These are phyloP conservation scores for Atlantisia rogersi DNA, from an alignment of 2,113 vertebrate species.

Conservation along the genomic window DNA sequence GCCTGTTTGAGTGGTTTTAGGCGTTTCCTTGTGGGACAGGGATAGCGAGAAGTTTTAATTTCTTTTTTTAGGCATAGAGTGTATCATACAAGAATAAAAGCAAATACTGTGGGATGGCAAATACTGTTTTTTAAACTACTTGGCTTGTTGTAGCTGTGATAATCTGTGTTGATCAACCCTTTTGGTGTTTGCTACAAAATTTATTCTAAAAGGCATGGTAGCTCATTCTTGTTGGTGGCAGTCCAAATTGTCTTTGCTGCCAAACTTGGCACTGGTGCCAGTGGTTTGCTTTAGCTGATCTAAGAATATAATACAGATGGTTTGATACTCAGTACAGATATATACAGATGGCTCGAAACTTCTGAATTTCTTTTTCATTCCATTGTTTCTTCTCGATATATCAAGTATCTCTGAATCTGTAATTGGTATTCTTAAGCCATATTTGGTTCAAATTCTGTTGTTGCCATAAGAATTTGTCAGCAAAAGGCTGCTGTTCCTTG, in stretches of 20 bases:
- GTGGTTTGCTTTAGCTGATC: slow-evolving; percentile 69
- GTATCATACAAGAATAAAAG: not conserved
- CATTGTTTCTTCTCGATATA: slow-evolving; percentile 30
- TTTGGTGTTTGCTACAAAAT: slow-evolving; percentile 70
- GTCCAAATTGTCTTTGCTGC: slow-evolving; percentile 58
- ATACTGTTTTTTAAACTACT: slow-evolving; percentile 50
- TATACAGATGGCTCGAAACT: slow-evolving; percentile 61
- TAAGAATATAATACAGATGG: slow-evolving; percentile 72
- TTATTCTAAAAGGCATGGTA: slow-evolving; percentile 66
- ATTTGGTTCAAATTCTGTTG: not conserved
- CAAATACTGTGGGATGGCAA: slow-evolving; percentile 55
- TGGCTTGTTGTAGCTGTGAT: slow-evolving; percentile 70
- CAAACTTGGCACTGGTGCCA: slow-evolving; percentile 69
- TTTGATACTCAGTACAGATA: slow-evolving; percentile 47
- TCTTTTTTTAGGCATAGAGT: not conserved
- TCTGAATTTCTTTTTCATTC: slow-evolving; percentile 3
- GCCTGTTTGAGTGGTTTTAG: not conserved
- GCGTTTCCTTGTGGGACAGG: not conserved
- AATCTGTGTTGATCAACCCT: slow-evolving; percentile 73
- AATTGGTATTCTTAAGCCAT: not conserved
- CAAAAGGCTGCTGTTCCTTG: not conserved
- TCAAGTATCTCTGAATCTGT: not conserved
- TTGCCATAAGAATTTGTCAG: not conserved
- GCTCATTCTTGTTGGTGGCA: slow-evolving; percentile 43
- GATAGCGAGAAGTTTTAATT: not conserved